Evolutionary conservation across 2,888 invertebrate genomes (phyloP).

Genomic region (Ectemnius continuus): DNA sequence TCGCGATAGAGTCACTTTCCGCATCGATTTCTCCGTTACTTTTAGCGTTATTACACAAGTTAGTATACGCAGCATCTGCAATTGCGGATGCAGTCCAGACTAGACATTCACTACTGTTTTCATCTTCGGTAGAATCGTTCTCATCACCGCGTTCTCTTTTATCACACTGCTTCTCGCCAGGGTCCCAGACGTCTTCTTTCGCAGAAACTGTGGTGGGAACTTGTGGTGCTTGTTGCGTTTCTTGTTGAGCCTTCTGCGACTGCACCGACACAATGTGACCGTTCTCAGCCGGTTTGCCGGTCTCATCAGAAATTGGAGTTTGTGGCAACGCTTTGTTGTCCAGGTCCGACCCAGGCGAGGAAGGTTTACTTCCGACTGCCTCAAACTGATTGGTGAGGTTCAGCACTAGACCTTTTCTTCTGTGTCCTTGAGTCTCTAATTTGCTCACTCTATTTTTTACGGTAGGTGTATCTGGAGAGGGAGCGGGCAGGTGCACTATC

Average conservation of each 20-base stretch:
- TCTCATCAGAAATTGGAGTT: constrained; percentile 46
- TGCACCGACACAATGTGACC: constrained; percentile 28
- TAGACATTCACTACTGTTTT: constrained; percentile 75
- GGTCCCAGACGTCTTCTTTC: constrained; percentile 85
- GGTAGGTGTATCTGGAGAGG: constrained; percentile 75
- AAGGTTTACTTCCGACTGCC: constrained; percentile 76
- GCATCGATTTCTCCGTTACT: constrained; percentile 53
- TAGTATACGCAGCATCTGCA: constrained; percentile 66
- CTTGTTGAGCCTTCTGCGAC: constrained; percentile 21
- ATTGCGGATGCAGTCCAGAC: constrained; percentile 79
- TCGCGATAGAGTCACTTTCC: constrained; percentile 56
- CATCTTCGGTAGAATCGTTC: constrained; percentile 60
- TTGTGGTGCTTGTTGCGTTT: constrained; percentile 33
- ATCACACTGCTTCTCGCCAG: constrained; percentile 79
- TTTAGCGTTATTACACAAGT: constrained; percentile 73
- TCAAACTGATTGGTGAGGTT: constrained; percentile 81
- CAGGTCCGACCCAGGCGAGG: constrained; percentile 71
- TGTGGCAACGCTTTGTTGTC: constrained; percentile 46
- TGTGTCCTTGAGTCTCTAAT: constrained; percentile 82
- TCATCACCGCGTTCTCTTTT: constrained; percentile 26
- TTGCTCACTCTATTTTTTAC: constrained; percentile 85
- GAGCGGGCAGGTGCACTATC: constrained; percentile 88
- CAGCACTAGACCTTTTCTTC: constrained; percentile 79
- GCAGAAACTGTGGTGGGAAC: constrained; percentile 26
- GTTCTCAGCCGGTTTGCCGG: constrained; percentile 55